Evolutionary conservation across 2,888 invertebrate species (phyloP).

Genomic region (Agrotis clavis): DNA sequence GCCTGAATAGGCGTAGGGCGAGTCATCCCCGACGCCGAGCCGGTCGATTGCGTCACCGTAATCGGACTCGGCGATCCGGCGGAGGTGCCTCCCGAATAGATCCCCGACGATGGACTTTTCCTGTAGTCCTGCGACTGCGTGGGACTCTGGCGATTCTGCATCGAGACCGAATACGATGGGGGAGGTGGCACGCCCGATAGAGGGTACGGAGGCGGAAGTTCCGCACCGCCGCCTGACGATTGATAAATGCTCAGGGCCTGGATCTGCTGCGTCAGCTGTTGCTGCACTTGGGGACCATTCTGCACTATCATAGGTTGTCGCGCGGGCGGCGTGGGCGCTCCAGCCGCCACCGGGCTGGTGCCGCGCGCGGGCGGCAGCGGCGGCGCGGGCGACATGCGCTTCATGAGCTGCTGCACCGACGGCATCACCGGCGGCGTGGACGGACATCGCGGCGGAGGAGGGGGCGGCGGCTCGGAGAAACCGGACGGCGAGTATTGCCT

Average conservation of each 20-base stretch:
- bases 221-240: constrained; percentile 91
- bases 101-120: constrained; percentile 96
- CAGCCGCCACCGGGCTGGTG: constrained; percentile 94
- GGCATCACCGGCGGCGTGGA: constrained; percentile 93
- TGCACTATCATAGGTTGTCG: constrained; percentile 95
- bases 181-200: constrained; percentile 93
- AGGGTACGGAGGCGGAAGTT: constrained; percentile 94
- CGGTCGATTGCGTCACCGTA: constrained; percentile 92
- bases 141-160: constrained; percentile 97
- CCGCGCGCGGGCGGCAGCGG: constrained; percentile 92
- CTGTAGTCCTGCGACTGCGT: constrained; percentile 95
- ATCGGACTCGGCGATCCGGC: constrained; percentile 96
- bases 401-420: constrained; percentile 90
- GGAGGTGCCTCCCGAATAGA: constrained; percentile 96
- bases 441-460: constrained; percentile 94
- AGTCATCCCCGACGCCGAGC: constrained; percentile 92
- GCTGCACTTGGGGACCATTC: constrained; percentile 95
- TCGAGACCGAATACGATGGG: constrained; percentile 96
- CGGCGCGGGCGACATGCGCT: constrained; percentile 93
- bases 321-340: constrained; percentile 87
- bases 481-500: constrained; percentile 94
- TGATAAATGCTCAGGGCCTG: constrained; percentile 96
- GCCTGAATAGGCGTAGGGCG: constrained; percentile 96
- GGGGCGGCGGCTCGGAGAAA: constrained; percentile 93
- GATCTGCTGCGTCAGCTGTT: constrained; percentile 96